Evolutionary conservation across 2,797 vertebrate species (phyloP).

Genomic region (Pipistrellus pygmaeus): DNA sequence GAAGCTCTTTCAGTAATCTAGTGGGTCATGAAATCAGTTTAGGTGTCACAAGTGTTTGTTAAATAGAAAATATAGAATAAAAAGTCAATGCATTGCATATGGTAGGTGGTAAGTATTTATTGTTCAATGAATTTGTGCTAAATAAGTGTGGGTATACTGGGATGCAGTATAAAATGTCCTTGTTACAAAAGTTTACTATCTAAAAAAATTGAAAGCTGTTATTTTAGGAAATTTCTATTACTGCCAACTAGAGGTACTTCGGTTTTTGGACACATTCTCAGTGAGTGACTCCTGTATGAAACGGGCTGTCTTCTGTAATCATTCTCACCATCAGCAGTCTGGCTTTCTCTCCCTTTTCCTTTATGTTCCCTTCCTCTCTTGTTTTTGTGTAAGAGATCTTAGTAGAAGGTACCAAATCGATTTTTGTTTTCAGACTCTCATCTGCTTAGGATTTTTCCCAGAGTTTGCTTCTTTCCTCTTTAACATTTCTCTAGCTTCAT

Average conservation of each 20-base stretch:
- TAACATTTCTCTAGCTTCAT: constrained; percentile 31
- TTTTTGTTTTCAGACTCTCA: constrained; percentile 57
- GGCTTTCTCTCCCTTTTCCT: background rate
- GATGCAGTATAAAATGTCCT: constrained; percentile 35
- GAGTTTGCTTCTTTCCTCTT: constrained; percentile 19
- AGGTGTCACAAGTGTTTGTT: constrained; percentile 24
- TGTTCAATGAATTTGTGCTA: constrained; percentile 30
- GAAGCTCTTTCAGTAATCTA: constrained; percentile 1
- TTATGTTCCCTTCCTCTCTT: background rate
- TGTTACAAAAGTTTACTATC: constrained; percentile 8
- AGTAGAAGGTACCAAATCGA: constrained; percentile 4
- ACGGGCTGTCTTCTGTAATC: background rate
- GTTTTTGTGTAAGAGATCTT: constrained; percentile 50
- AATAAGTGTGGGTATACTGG: background rate
- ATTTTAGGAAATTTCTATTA: constrained; percentile 3
- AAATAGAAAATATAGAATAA: background rate
- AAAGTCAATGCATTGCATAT: background rate
- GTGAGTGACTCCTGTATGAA: background rate
- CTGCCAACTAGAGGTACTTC: constrained; percentile 3
- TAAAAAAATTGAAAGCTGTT: background rate
- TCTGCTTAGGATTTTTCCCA: constrained; percentile 17
- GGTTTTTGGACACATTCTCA: background rate
- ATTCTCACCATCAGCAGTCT: constrained; percentile 12
- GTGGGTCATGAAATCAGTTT: constrained; percentile 29
- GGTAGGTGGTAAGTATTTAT: background rate